Evolutionary conservation across 1,140 invertebrate genomes (phyloP).

Genomic region (Hypsibius dujardini): DNA sequence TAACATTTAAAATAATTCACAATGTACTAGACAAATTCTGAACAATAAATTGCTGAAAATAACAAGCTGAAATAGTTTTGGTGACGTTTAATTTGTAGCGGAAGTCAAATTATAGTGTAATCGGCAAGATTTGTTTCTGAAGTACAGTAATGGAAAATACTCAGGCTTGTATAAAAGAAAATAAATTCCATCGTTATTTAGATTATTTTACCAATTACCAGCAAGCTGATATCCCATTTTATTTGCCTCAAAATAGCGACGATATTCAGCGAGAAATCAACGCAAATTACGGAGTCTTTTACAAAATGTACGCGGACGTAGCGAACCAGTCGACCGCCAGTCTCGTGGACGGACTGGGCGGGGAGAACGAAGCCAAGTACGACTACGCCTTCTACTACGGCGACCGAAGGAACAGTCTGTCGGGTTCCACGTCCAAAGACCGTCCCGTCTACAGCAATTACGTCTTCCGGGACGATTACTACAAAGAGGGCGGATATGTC

Average conservation of each 20-base stretch:
- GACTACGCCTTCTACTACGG: slow-evolving; percentile 28
- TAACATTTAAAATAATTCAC: no score
- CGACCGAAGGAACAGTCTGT: slow-evolving; percentile 19
- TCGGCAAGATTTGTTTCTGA: no score
- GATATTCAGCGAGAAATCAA: slow-evolving; percentile 26
- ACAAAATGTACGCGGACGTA: slow-evolving; percentile 26
- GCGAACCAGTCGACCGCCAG: slow-evolving; percentile 28
- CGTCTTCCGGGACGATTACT: slow-evolving; percentile 24
- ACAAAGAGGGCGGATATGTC: slow-evolving; percentile 28
- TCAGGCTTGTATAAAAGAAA: no score
- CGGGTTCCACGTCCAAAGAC: not conserved
- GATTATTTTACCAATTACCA: no score
- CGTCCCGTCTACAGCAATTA: slow-evolving; percentile 24
- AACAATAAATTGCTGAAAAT: no score
- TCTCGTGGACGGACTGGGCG: slow-evolving; percentile 26
- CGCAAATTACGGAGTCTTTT: slow-evolving; percentile 22
- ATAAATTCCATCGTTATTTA: no score
- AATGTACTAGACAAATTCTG: no score
- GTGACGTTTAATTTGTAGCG: no score
- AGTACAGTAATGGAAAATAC: no score
- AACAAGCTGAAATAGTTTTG: no score
- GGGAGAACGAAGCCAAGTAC: slow-evolving; percentile 27
- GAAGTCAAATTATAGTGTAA: no score
- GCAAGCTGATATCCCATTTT: no score
- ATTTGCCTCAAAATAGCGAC: slow-evolving; percentile 24